Evolutionary conservation across 2,888 invertebrate species (phyloP).

Genomic region (Drosophila setosimentum): DNA sequence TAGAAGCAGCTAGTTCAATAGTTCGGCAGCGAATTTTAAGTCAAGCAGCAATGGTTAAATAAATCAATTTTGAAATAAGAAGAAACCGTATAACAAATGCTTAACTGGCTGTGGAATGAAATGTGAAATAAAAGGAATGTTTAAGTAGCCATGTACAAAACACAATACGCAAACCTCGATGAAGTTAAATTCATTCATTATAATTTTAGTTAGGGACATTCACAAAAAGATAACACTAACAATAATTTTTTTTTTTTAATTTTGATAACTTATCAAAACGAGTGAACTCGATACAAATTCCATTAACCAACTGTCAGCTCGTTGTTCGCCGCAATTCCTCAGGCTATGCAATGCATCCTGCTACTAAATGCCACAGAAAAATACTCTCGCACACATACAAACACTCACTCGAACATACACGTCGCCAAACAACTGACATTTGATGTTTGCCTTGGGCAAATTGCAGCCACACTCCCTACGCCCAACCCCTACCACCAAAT

Average conservation of each 20-base stretch:
- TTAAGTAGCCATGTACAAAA: neutral
- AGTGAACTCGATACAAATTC: neutral
- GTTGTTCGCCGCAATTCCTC: neutral
- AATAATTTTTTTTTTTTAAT: no score
- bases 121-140: neutral
- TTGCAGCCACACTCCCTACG: conserved; percentile 9
- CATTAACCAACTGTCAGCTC: neutral
- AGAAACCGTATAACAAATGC: conserved; percentile 1
- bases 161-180: neutral
- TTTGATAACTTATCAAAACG: neutral
- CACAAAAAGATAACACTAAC: no score
- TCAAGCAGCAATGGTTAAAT: conserved; percentile 29
- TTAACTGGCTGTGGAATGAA: neutral
- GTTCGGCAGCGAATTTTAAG: conserved; percentile 39
- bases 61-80: conserved; percentile 33
- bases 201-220: neutral
- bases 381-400: neutral
- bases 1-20: conserved; percentile 1
- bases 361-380: conserved; percentile 20
- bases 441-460: conserved; percentile 52
- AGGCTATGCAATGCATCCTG: conserved; percentile 13
- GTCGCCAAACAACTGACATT: conserved; percentile 34
- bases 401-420: neutral
- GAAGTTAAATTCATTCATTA: neutral
- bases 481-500: conserved; percentile 3